A percentile compares a stretch with the other conserved stretches of the same genome.
Evolutionary conservation across 2,888 invertebrate genomes (phyloP).

Genomic region (Drosophila differens): DNA sequence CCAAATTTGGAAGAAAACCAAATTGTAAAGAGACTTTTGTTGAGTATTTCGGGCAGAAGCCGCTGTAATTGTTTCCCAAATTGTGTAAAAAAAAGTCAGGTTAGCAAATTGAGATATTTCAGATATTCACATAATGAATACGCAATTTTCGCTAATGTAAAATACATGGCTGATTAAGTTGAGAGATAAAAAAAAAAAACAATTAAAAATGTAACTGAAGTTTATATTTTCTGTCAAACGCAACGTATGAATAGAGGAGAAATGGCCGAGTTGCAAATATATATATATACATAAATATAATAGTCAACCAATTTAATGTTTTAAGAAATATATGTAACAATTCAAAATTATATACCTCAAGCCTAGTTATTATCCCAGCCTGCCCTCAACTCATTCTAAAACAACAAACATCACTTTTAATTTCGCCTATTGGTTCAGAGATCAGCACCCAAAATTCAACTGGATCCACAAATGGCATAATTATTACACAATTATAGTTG

Average conservation of each 20-base stretch:
- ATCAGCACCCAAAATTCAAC: constrained; percentile 25
- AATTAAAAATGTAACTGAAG: not conserved
- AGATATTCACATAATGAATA: constrained; percentile 8
- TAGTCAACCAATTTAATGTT: not conserved
- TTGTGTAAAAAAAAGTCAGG: constrained; percentile 31
- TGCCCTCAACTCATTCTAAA: not conserved
- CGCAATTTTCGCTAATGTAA: constrained; percentile 23
- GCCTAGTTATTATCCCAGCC: not conserved
- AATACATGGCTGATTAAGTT: constrained; percentile 12
- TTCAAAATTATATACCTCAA: not conserved
- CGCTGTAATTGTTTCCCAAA: constrained; percentile 29
- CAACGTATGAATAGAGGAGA: not conserved
- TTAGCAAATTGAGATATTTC: constrained; percentile 46
- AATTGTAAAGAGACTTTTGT: constrained; percentile 19
- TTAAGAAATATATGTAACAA: not conserved
- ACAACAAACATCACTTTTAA: constrained; percentile 17
- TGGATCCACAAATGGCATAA: constrained; percentile 53
- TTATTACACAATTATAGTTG: constrained; percentile 62
- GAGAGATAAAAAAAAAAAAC: not conserved
- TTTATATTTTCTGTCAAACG: not conserved
- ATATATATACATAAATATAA: too few relatives aligned
- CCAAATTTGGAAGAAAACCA: constrained; percentile 39
- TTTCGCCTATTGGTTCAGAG: constrained; percentile 35
- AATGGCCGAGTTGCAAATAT: not conserved
- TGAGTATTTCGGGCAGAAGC: constrained; percentile 24